Base-by-base conservation (phyloP, 2,888 invertebrate genomes). In the Lithophane socia region DNA sequence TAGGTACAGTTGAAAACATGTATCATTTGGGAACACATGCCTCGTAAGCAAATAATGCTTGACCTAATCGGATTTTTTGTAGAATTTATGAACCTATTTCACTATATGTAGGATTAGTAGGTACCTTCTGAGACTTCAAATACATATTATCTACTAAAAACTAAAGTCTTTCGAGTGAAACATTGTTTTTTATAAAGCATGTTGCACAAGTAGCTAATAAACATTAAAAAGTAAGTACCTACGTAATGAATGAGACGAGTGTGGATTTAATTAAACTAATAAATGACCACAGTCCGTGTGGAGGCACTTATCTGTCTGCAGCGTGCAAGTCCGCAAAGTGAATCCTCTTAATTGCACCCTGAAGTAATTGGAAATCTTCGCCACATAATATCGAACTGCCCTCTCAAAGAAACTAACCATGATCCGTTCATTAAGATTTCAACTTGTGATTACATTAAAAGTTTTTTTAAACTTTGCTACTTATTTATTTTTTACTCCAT, bases 261-360 rank as follows among this genome's bases (percentile, higher is more conserved):
- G 85, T 86, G 86, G 87, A 89, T 92, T 93, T 91, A 91, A 92
- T 93, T 92, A 92, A 92, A 89, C 87, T 92, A 91, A 92, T 92
- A 92, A 92, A 92, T 90, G 91, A 88, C 88, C 87, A 84, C 86
- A 81, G 88, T 84, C 80, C 85, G 83, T 84, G 87, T 87, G 83
- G 86, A 87, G 88, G 84, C 90, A 90, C 91, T 93, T 92, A 92
- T 92, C 91, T 90, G 88, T 88, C 86, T 87, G 85, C 87, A 84
- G 87, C 87, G 82, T 87, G 24, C 83, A 80, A 64, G 87, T 85
- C 88, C 82, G 84, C 90, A 90, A 90, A 92, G 91, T 91, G 92
- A 92, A 93, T 93, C 90, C 91, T 89, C 92, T 92, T 93, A 93
- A 94, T 94, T 93, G 92, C 90, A 90, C 89, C 85, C 88, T 82